Base-by-base conservation (phyloP, 2,888 invertebrate genomes). In the Parnassius glacialis region DNA sequence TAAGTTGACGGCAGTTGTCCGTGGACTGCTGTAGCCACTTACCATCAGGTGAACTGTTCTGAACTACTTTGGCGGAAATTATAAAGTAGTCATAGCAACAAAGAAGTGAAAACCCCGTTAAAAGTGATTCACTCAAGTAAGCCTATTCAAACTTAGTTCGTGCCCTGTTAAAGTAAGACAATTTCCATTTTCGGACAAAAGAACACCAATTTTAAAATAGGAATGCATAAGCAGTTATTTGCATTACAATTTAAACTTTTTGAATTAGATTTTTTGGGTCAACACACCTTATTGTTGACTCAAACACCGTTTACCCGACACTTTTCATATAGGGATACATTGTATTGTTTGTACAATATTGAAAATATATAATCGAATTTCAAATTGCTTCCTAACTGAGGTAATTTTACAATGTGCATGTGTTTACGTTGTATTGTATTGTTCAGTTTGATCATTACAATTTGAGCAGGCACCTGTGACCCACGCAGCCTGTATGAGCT, bases 191-290 rank as follows among this genome's bases (percentile, higher is more conserved):
- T 81, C 75, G 75, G 64, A 76, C 74, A 76, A 80, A 83, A 85
- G 83, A 83, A 81, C 81, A 78, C 81, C 79, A 81, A 84, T 85
- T 85, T 71, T 76, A 83, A 80, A 82, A 84, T 76, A 75, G 73
- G 84, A 85, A 85, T 83, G 81, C 80, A 75, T 81, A 85, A 83
- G 80, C 75, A 78, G 74, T 75, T 72, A 85, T 87, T 86, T 84
- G 79, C 85, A 84, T 86, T 68, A 83, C 82, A 85, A 85, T 82
- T 75, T 74, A 69, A 74, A 68, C 71, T 74, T 72, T 72, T 50
- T 44, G 70, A 70, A 78, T 70, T 72, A 73, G 75, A 25, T 25
- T 81, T 78, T 80, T 78, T 70, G 66, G 70, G 68, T 16, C 41
- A 48, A 61, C 57, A 65, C 52, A 58, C 43, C 71, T 67, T 74